Evolutionary conservation across 2,888 invertebrate species (phyloP), one percentile per base, ranked within the genome.

Genomic region (Eulithis testata): DNA sequence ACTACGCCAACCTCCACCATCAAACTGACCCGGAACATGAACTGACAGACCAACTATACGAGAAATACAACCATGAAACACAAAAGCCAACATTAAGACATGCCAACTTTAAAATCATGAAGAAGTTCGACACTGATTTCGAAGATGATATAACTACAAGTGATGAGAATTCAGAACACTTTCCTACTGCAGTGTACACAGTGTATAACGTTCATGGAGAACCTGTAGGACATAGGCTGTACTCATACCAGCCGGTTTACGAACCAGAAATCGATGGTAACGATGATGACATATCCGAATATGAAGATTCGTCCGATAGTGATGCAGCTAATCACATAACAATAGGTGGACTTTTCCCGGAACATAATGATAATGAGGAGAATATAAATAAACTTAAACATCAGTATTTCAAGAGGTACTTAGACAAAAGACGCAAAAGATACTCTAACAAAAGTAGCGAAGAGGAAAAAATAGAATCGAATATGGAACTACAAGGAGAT

Each of bases 131-230:
- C 61, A 74, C 83, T 1, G 85, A 84, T 49, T 84, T 88, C 27
- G 88, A 90, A 66, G 87, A 85, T 56, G 86, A 87, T 52, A 75
- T 82, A 11, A 78, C 80, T 54, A 75, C 82, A 7, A 84, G 81
- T 40, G 79, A 82, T 37, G 82, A 82, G 12, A 79, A 84, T 55
- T 85, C 78, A 9, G 89, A 87, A 71, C 86, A 92, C 69, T 81
- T 84, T 8, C 93, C 93, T 0, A 93, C 92, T 31, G 89, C 92
- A 31, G 83, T 93, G 0, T 93, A 92, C 59, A 93, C 92, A 9
- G 89, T 93, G 54, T 93, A 87, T 43, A 92, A 93, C 76, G 84
- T 91, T 1, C 90, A 92, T n/a, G 93, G 92, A 21, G 91, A 92
- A 76, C 90, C 91, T n/a, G 87, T 93, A 45, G 91, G 90, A 0